phyloP scores from a whole-genome alignment of 1,140 invertebrate species.

The Calosoma granatense region DNA sequence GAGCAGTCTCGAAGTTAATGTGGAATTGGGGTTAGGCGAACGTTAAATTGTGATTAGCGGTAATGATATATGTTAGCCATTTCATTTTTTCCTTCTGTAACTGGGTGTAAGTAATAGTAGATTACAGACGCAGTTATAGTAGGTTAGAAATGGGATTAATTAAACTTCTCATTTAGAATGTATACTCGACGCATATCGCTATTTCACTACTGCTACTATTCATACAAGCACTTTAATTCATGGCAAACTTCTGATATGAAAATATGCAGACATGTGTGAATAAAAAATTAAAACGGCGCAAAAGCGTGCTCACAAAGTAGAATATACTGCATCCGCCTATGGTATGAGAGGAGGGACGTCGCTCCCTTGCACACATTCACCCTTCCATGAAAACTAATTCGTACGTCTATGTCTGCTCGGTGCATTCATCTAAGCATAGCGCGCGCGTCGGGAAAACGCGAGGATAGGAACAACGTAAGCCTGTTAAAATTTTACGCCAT shows the following conservation, averaged over 20 bases:
- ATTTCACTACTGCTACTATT: too few relatives aligned
- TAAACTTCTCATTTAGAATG: too few relatives aligned
- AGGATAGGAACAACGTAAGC: conserved; percentile 13
- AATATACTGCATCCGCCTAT: not conserved
- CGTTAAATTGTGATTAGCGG: too few relatives aligned
- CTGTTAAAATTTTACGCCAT: conserved; percentile 16
- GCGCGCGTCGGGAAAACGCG: not conserved
- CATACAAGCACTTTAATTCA: not conserved
- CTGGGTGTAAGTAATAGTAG: too few relatives aligned
- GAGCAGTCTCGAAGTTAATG: too few relatives aligned
- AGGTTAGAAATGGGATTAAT: too few relatives aligned
- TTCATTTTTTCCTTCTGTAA: too few relatives aligned
- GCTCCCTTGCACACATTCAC: not conserved
- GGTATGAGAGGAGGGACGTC: not conserved
- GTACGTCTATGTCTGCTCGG: not conserved
- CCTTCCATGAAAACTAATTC: not conserved
- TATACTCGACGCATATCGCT: too few relatives aligned
- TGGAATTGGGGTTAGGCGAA: too few relatives aligned
- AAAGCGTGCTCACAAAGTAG: not conserved
- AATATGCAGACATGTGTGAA: not conserved
- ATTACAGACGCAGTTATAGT: too few relatives aligned
- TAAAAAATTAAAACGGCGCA: not conserved
- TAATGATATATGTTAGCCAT: too few relatives aligned
- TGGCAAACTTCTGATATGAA: not conserved
- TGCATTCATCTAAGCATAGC: too few relatives aligned